These are phyloP conservation scores for Phthorimaea operculella DNA, from an alignment of 1,140 invertebrate species.

Conservation along the genomic window DNA sequence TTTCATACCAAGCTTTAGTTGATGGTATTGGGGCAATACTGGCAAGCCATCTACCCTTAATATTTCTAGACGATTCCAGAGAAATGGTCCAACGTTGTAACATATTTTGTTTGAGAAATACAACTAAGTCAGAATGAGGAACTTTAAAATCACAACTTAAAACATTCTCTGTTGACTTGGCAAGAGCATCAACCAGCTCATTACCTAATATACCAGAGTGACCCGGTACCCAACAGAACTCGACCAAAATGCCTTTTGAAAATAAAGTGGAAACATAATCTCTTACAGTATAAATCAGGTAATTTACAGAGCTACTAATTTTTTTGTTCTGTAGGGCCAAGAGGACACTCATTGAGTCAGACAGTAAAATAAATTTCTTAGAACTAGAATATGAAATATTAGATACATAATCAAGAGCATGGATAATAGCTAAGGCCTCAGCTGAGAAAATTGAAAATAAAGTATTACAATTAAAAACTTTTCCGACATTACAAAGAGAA, in stretches of 20 bases:
- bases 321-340: constrained; percentile 2
- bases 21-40: constrained; percentile 1
- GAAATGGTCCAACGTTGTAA: constrained; percentile 2
- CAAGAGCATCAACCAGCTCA: constrained; percentile 7
- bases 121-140: constrained; percentile 5
- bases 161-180: constrained; percentile 1
- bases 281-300: constrained; percentile 7
- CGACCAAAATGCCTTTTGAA: background rate
- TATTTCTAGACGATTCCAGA: background rate
- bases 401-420: constrained; percentile 4
- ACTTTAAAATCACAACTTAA: constrained; percentile 7
- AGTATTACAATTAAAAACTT: constrained; percentile 6
- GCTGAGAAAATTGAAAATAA: constrained; percentile 7
- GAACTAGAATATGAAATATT: background rate
- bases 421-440: constrained; percentile 8
- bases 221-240: constrained; percentile 10
- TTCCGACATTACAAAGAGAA: background rate
- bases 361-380: constrained; percentile 8
- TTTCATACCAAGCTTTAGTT: constrained; percentile 8
- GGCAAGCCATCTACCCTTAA: constrained; percentile 11
- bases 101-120: constrained; percentile 1
- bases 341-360: constrained; percentile 10
- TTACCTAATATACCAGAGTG: constrained; percentile 10
- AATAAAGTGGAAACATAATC: background rate
- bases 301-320: background rate